Conservation (phyloP, 2,113 vertebrate species). For the Callipepla squamata region DNA sequence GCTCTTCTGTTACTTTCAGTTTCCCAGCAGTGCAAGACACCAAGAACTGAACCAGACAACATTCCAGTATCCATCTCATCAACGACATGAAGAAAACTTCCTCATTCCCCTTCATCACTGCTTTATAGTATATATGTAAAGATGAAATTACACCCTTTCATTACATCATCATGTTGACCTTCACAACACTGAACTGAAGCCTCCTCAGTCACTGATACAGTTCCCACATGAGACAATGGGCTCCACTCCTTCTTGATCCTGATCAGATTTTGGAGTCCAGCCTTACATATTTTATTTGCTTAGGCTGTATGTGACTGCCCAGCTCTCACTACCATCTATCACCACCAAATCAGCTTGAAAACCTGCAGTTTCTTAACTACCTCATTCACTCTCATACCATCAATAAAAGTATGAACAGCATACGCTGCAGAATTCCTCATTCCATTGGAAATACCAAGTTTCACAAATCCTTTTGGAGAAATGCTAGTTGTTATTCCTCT, state of each 20-base stretch:
- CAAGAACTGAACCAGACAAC: not conserved
- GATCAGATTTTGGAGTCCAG: not conserved
- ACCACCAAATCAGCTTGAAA: not conserved
- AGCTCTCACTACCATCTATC: not conserved
- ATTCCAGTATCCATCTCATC: not conserved
- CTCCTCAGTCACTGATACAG: not conserved
- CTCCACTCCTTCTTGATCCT: not conserved
- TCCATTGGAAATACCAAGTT: not conserved
- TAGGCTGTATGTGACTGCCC: not conserved
- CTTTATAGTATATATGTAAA: not conserved
- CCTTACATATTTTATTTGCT: not conserved
- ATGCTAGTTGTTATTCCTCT: accelerated
- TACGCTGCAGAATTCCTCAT: not conserved
- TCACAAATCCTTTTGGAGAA: accelerated
- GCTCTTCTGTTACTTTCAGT: not conserved
- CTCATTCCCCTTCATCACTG: not conserved
- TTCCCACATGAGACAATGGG: not conserved
- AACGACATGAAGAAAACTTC: not conserved
- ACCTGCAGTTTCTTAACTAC: not conserved
- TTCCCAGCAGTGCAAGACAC: not conserved
- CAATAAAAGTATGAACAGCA: not conserved
- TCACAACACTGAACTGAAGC: not conserved
- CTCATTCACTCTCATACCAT: not conserved
- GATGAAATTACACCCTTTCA: not conserved
- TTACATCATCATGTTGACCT: not conserved